These are phyloP conservation scores for Armadillidium nasatum DNA, from an alignment of 1,140 invertebrate genomes.

Conservation along the genomic window DNA sequence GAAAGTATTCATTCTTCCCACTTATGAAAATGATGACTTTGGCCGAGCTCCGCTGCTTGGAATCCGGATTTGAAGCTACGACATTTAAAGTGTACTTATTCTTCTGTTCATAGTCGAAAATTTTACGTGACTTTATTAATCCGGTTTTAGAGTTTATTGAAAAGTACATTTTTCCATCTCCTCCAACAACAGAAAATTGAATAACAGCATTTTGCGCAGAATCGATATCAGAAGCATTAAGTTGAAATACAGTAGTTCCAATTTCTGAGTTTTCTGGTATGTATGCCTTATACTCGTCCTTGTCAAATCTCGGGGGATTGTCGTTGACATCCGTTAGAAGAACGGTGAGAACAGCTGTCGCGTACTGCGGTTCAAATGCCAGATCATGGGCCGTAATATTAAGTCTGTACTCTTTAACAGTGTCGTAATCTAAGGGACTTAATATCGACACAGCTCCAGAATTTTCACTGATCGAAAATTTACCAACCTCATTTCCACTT, in stretches of 20 bases:
- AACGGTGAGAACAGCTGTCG: conserved; percentile 73
- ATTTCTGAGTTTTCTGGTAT: conserved; percentile 76
- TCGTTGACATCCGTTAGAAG: conserved; percentile 87
- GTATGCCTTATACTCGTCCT: conserved; percentile 67
- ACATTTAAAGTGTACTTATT: conserved; percentile 72
- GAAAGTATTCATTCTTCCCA: conserved; percentile 88
- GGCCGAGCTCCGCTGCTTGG: conserved; percentile 68
- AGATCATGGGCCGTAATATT: conserved; percentile 82
- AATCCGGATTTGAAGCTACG: conserved; percentile 76
- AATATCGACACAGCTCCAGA: conserved; percentile 75
- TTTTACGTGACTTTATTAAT: conserved; percentile 65
- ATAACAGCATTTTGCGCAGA: conserved; percentile 85
- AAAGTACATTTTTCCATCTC: conserved; percentile 70
- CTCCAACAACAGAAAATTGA: conserved; percentile 76
- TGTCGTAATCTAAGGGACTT: conserved; percentile 80
- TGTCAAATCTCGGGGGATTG: conserved; percentile 77
- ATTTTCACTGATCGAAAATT: conserved; percentile 69
- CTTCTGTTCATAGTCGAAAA: conserved; percentile 85
- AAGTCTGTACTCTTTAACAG: conserved; percentile 71
- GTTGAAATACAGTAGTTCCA: conserved; percentile 68
- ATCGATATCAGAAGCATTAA: conserved; percentile 78
- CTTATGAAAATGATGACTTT: conserved; percentile 71
- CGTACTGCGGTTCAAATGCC: conserved; percentile 68
- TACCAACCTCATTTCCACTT: conserved; percentile 68
- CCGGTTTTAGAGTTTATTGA: conserved; percentile 70